Evolutionary conservation across 1,140 invertebrate species (phyloP), one percentile per base, ranked within the genome.

Genomic region (Drosophila bifasciata): DNA sequence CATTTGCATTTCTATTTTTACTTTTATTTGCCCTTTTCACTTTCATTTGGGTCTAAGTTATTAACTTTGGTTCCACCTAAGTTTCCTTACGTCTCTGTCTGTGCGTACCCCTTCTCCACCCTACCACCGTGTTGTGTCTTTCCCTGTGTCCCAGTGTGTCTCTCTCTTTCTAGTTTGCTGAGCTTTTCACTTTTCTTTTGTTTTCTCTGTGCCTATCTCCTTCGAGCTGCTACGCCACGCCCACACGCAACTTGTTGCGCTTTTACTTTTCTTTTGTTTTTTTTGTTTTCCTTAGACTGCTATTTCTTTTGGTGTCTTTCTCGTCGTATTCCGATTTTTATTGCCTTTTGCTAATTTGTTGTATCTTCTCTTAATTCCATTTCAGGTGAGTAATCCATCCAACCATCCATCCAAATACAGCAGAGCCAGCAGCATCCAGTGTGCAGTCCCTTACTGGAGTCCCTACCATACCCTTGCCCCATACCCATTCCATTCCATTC

Each of bases 21-120:
- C 51, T 49, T 64, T 51, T 70, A 39, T 81, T 80, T 62, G 67
- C 68, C 69, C 79, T 73, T 83, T 80, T 80, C 78, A 77, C 78
- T 80, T 80, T 80, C 63, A 56, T 73, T 79, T 73, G 55, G 39
- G 55, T 55, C 51, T 62, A 57, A 79, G 70, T 75, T 79, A 79
- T 79, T 78, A 79, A 73, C 74, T 61, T 68, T 67, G 61, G 61
- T 43, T 44, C 50, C 75, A 50, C 52, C 53, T 53, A 67, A 46
- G 43, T 48, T 32, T 64, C 45, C 44, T 46, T 50, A 36, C 51
- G 28, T 74, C 71, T 46, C 59, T 56, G 17, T 59, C 23, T 40
- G 48, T 28, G 13, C 15, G 9, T 28, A 3, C 4, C 1, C 11
- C 9, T 4, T 1, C 11, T 3, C 32, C 11, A 7, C 9, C 32